Evolutionary conservation across 2,888 invertebrate genomes (phyloP).

Genomic region (Folsomia candida): DNA sequence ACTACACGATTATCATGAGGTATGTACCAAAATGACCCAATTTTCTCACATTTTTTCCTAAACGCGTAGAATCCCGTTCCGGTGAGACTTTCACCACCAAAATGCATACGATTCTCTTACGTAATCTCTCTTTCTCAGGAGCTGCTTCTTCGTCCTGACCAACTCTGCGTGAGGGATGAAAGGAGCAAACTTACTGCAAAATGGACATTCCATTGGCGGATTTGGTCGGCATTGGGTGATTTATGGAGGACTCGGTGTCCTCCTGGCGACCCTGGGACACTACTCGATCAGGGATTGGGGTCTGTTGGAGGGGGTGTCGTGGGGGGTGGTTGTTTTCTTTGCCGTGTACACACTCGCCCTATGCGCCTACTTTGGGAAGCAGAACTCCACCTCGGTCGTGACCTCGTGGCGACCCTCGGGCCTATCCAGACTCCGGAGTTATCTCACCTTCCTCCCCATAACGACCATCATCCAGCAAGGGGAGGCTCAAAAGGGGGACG

Average conservation of each 20-base stretch:
- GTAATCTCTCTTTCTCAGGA: too few relatives aligned
- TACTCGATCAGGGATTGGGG: background rate
- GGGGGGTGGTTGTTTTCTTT: constrained; percentile 17
- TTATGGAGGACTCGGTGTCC: constrained; percentile 21
- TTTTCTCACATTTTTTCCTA: too few relatives aligned
- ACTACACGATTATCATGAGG: too few relatives aligned
- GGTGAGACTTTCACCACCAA: too few relatives aligned
- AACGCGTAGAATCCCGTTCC: too few relatives aligned
- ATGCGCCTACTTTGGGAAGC: background rate
- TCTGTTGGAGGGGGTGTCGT: constrained; percentile 13
- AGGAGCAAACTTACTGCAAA: too few relatives aligned
- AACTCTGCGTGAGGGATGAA: too few relatives aligned
- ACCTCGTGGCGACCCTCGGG: constrained; percentile 21
- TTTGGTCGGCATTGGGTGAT: constrained; percentile 25
- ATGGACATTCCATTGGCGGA: too few relatives aligned
- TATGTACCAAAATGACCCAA: too few relatives aligned
- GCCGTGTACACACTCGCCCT: constrained; percentile 19
- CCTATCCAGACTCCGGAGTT: constrained; percentile 39
- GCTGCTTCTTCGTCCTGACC: too few relatives aligned
- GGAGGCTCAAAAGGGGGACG: background rate
- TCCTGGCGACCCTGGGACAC: constrained; percentile 25
- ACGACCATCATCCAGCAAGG: constrained; percentile 41
- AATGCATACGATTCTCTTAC: too few relatives aligned
- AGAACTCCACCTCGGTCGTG: background rate
- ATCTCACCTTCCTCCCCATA: constrained; percentile 47